Conservation (phyloP, 2,888 invertebrate species). For the Sisyra terminalis region DNA sequence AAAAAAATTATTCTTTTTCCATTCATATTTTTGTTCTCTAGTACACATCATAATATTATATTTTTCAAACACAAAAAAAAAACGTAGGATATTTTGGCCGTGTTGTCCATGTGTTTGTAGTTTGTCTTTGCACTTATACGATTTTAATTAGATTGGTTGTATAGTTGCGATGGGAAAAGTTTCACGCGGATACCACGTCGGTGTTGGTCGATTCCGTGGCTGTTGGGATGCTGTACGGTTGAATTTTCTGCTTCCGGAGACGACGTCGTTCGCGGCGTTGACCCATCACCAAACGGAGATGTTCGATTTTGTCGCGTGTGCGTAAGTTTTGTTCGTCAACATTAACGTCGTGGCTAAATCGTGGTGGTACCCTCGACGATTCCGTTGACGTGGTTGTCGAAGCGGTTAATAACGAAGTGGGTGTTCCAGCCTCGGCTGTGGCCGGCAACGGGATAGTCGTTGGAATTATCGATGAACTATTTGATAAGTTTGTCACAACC, state of each 20-base stretch:
- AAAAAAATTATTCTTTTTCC: too few species aligned
- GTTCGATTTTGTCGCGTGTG: slow-evolving; percentile 63
- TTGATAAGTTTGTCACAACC: neutral
- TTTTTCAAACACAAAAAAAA: too few species aligned
- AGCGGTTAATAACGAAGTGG: slow-evolving; percentile 2
- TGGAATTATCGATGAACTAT: slow-evolving; percentile 1
- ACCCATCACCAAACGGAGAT: slow-evolving; percentile 77
- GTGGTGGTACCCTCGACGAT: slow-evolving; percentile 7
- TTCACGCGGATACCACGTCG: slow-evolving; percentile 6
- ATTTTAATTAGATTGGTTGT: too few species aligned
- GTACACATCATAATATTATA: too few species aligned
- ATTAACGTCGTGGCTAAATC: slow-evolving; percentile 10
- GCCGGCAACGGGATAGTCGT: slow-evolving; percentile 13
- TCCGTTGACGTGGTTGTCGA: slow-evolving; percentile 7
- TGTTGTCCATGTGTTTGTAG: too few species aligned
- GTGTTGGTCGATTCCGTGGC: slow-evolving; percentile 20
- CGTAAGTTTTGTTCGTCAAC: slow-evolving; percentile 27
- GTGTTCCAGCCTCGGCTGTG: slow-evolving; percentile 2
- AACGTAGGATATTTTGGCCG: too few species aligned
- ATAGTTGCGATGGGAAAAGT: neutral
- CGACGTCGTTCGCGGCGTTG: slow-evolving; percentile 73
- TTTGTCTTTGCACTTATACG: too few species aligned
- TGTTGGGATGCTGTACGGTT: slow-evolving; percentile 44
- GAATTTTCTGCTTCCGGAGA: slow-evolving; percentile 50
- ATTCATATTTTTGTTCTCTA: too few species aligned